These are phyloP conservation scores for Melanotaenia boesemani DNA, from an alignment of 2,797 vertebrate genomes.

Conservation along the genomic window DNA sequence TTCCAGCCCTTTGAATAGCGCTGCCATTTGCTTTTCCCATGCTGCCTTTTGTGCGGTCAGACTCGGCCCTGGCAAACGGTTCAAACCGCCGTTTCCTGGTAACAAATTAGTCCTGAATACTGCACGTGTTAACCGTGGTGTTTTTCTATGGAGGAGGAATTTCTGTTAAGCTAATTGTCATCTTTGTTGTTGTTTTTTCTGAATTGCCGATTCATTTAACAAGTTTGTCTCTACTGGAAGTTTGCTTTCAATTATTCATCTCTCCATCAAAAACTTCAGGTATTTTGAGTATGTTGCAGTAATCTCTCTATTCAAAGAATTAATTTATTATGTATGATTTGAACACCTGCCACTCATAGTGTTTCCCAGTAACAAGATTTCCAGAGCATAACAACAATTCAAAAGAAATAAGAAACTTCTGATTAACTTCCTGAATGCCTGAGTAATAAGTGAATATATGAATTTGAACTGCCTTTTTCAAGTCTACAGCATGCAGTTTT, in stretches of 20 bases:
- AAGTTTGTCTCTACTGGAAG: background rate
- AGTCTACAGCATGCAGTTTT: conserved; percentile 3
- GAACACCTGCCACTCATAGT: background rate
- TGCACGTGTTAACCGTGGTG: conserved; percentile 5
- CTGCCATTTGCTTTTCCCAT: conserved; percentile 49
- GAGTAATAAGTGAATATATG: background rate
- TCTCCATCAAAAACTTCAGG: background rate
- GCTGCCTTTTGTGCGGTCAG: conserved; percentile 41
- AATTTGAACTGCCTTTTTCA: background rate
- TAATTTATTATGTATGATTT: too few species aligned
- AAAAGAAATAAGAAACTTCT: background rate
- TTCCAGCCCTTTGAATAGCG: conserved; percentile 48
- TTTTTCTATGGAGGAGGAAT: background rate
- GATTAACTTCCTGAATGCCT: background rate
- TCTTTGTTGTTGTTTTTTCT: background rate
- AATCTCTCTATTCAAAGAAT: background rate
- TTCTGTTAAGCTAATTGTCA: background rate
- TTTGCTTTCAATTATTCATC: background rate
- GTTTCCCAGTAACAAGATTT: background rate
- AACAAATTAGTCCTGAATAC: background rate
- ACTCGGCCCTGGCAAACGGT: conserved; percentile 11
- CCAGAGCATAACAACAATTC: background rate
- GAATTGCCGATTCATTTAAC: background rate
- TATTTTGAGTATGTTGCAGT: background rate
- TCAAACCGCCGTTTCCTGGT: conserved; percentile 31